A percentile compares a stretch with the other conserved stretches of the same genome.
Conservation (phyloP, 1,140 invertebrate species). For the Marisa cornuarietis region DNA sequence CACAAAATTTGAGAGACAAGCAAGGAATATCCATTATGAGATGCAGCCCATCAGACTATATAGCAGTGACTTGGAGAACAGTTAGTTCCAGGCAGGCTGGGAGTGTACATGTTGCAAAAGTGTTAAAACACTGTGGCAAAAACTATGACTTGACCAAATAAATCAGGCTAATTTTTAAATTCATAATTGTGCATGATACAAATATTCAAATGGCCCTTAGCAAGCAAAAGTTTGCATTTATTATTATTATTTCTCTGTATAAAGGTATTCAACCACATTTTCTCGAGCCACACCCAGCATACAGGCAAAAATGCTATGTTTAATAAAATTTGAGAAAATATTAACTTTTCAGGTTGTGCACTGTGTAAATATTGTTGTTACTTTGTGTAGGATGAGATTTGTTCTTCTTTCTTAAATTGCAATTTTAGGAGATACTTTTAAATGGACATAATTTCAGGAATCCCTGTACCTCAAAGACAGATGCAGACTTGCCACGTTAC, state of each 20-base stretch:
- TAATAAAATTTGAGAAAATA: not conserved
- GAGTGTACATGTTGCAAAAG: too few relatives aligned
- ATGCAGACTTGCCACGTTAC: slow-evolving; percentile 60
- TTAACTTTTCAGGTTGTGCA: not conserved
- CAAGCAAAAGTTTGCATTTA: too few relatives aligned
- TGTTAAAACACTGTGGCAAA: not conserved
- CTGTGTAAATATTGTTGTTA: not conserved
- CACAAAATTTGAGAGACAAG: too few relatives aligned
- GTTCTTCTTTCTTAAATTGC: not conserved
- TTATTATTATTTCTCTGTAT: too few relatives aligned
- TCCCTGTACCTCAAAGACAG: slow-evolving; percentile 57
- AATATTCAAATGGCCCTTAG: too few relatives aligned
- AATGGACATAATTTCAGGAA: slow-evolving; percentile 39
- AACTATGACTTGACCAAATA: not conserved
- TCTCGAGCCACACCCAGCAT: not conserved
- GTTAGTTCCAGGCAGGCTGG: too few relatives aligned
- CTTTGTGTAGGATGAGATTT: not conserved
- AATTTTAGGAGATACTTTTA: not conserved
- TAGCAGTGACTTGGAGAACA: too few relatives aligned
- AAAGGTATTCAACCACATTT: not conserved
- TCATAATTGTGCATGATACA: too few relatives aligned
- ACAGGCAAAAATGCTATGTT: too few relatives aligned
- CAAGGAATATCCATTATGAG: too few relatives aligned
- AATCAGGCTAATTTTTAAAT: too few relatives aligned
- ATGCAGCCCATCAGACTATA: too few relatives aligned